Evolutionary conservation across 2,888 invertebrate species (phyloP).

Genomic region (Pomacea canaliculata): DNA sequence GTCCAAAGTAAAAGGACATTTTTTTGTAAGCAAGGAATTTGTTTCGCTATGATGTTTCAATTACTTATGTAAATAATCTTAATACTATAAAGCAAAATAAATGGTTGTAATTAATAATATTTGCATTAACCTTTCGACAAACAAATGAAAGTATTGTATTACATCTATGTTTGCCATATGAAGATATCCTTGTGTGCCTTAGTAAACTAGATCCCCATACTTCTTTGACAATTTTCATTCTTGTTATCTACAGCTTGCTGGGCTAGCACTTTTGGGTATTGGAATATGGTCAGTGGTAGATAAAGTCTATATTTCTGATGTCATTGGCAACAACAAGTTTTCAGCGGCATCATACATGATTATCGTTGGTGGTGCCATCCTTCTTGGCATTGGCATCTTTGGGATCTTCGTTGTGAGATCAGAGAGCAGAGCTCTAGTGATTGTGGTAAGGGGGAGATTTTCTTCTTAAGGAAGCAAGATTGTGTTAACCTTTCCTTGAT

Average conservation of each 20-base stretch:
- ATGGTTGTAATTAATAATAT: no score
- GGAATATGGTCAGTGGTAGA: slow-evolving; percentile 85
- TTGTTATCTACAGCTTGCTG: slow-evolving; percentile 78
- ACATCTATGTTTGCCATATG: no score
- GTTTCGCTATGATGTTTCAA: no score
- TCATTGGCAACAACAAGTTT: slow-evolving; percentile 83
- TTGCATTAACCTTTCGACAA: no score
- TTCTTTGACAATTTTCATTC: not conserved
- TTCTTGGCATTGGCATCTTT: slow-evolving; percentile 80
- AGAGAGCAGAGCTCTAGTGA: slow-evolving; percentile 13
- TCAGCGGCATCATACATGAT: slow-evolving; percentile 84
- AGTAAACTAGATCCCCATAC: not conserved
- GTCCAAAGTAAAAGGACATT: no score
- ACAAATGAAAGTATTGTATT: no score
- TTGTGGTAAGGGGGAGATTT: slow-evolving; percentile 20
- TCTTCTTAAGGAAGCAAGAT: no score
- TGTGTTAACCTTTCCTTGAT: not conserved
- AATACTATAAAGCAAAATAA: no score
- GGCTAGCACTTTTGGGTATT: slow-evolving; percentile 80
- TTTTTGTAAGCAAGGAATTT: no score
- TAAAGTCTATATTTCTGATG: slow-evolving; percentile 80
- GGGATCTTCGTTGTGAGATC: slow-evolving; percentile 74
- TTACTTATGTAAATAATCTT: no score
- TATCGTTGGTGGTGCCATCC: slow-evolving; percentile 81
- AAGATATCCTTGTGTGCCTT: no score